Evolutionary conservation across 2,888 invertebrate genomes (phyloP), one percentile per base, ranked within the genome.

Genomic region (Catonia carolina): DNA sequence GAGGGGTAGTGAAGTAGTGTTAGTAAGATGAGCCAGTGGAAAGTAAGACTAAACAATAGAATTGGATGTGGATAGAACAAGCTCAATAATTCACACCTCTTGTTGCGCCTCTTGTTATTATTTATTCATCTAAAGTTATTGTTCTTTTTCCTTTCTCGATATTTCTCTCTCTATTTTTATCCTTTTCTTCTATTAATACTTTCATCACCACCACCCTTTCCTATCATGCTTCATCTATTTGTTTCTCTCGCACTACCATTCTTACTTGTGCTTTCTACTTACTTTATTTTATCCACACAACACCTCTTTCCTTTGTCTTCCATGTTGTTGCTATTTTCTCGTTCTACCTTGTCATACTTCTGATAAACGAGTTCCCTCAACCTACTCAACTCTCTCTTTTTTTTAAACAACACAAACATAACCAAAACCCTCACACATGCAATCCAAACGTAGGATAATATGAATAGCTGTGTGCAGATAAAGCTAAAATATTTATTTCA

Each of bases 81-180:
- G 27, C 27, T 45, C 45, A 45, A 45, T 45, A 45, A 45, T 45
- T 45, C 45, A 45, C 45, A 45, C 45, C 45, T 45, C 23, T 27
- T 45, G 23, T 23, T 27, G 27, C 22, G 45, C 27, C 45, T 45
- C 45, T 23, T 27, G 18, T 23, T 45, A 45, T 45, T 23, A 45
- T 27, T 45, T 45, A 45, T 45, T 45, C 45, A 45, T 45, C 27
- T 45, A 22, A 45, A 23, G 45, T 45, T 45, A 45, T 45, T 45
- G 45, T 45, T 14, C 22, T 23, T 45, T 45, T 45, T 22, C 45
- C 8, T 27, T 8, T 27, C 27, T 27, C 27, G 27, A 27, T 27
- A 4, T 27, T 8, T 27, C 27, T 27, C 27, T 27, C 8, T 27
- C 27, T 27, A 27, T 27, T 6, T 27, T 6, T 8, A 27, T 8